These are phyloP conservation scores for Athripsodes cinereus DNA, from an alignment of 2,888 invertebrate species.

Conservation along the genomic window DNA sequence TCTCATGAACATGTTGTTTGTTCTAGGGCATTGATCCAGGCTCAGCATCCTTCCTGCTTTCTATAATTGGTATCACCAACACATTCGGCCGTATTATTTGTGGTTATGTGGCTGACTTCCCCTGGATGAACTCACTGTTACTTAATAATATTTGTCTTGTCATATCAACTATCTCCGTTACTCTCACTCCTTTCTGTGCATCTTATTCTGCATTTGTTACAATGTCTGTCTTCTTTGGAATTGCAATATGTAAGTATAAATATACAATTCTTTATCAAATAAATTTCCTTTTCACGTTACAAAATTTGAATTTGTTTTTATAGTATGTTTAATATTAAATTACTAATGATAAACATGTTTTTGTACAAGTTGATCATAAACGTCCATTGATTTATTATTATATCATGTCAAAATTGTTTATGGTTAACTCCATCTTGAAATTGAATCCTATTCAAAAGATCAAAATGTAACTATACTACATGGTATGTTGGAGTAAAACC, in stretches of 20 bases:
- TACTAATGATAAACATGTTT: background rate
- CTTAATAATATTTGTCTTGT: constrained; percentile 92
- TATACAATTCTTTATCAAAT: too few species aligned
- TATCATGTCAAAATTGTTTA: too few species aligned
- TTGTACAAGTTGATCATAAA: too few species aligned
- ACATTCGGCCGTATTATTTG: constrained; percentile 86
- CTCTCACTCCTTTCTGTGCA: constrained; percentile 76
- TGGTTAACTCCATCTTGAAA: too few species aligned
- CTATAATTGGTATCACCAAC: constrained; percentile 89
- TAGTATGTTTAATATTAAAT: background rate
- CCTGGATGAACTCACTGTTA: constrained; percentile 83
- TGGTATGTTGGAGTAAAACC: too few species aligned
- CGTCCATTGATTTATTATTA: too few species aligned
- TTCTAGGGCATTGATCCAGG: constrained; percentile 64
- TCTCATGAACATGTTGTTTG: too few species aligned
- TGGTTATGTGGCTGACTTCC: constrained; percentile 88
- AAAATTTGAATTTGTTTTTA: background rate
- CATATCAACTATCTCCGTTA: constrained; percentile 80
- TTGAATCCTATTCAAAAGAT: too few species aligned
- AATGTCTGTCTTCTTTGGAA: constrained; percentile 83
- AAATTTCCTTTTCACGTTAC: too few species aligned
- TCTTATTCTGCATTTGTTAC: constrained; percentile 70
- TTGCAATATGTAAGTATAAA: constrained; percentile 66
- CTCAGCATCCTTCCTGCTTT: constrained; percentile 69
- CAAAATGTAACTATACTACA: too few species aligned